Percentiles rank a stretch among this genome's conserved stretches.
phyloP scores from a whole-genome alignment of 2,888 invertebrate genomes.

The Eupithecia centaureata region DNA sequence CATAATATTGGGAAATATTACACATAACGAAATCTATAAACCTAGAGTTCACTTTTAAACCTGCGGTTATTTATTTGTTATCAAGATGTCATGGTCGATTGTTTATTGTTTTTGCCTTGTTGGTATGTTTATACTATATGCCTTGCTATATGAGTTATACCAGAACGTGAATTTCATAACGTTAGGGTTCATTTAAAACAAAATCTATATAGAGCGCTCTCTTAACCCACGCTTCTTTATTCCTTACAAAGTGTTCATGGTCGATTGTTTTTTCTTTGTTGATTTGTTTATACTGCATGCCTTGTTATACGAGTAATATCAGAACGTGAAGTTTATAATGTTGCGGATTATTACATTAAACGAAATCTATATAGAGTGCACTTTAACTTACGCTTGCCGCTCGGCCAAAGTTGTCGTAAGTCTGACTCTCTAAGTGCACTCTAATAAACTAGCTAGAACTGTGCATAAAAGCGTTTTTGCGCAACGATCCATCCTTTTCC shows the following conservation, averaged over 20 bases:
- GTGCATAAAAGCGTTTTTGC: neutral
- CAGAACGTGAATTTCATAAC: no score
- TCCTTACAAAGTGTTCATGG: neutral
- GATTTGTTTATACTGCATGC: neutral
- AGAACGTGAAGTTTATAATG: neutral
- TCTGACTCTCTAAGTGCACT: neutral
- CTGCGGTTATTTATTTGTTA: no score
- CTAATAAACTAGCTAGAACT: neutral
- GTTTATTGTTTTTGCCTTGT: no score
- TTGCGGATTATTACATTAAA: neutral
- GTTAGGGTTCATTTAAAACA: no score
- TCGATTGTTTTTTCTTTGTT: neutral
- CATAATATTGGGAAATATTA: no score
- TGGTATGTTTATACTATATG: no score
- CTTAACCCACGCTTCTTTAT: no score
- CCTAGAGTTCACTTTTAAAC: no score
- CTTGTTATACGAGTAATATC: neutral
- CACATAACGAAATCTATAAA: no score
- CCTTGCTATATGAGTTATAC: no score
- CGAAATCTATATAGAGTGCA: neutral
- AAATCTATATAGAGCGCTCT: no score
- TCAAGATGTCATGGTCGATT: no score
- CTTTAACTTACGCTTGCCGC: neutral
- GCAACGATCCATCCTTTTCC: neutral
- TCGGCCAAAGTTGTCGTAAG: neutral